These are phyloP conservation scores for Thera britannica DNA, from an alignment of 2,888 invertebrate genomes.

Conservation along the genomic window DNA sequence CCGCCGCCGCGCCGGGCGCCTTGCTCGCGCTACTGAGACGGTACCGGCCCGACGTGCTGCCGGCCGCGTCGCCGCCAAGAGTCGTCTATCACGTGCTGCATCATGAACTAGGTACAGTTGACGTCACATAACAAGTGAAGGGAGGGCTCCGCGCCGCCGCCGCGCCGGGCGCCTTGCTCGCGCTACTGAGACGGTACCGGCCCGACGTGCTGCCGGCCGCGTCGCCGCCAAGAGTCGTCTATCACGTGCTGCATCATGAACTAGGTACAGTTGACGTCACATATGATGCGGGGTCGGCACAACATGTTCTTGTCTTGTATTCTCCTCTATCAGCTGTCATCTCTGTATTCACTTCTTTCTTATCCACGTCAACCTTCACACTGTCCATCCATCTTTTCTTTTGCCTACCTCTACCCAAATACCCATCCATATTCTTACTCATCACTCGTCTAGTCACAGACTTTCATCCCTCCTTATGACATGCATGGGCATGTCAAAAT, in stretches of 20 bases:
- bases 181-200: slow-evolving; percentile 92
- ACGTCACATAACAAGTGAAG: too few species aligned
- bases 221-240: slow-evolving; percentile 92
- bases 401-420: too few species aligned
- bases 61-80: slow-evolving; percentile 90
- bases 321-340: too few species aligned
- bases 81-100: slow-evolving; percentile 94
- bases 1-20: slow-evolving; percentile 76
- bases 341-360: too few species aligned
- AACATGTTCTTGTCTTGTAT: too few species aligned
- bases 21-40: slow-evolving; percentile 91
- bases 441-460: too few species aligned
- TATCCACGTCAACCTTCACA: too few species aligned
- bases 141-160: slow-evolving; percentile 63
- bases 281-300: too few species aligned
- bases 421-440: too few species aligned
- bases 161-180: slow-evolving; percentile 86
- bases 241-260: slow-evolving; percentile 93
- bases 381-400: too few species aligned
- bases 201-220: slow-evolving; percentile 94
- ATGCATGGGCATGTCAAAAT: too few species aligned
- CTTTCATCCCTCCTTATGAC: too few species aligned
- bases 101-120: slow-evolving; percentile 88
- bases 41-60: slow-evolving; percentile 96
- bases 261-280: slow-evolving; percentile 78